A percentile compares a stretch with the other conserved stretches of the same genome.
These are phyloP conservation scores for Mimachlamys varia DNA, from an alignment of 2,888 invertebrate species.

Conservation along the genomic window DNA sequence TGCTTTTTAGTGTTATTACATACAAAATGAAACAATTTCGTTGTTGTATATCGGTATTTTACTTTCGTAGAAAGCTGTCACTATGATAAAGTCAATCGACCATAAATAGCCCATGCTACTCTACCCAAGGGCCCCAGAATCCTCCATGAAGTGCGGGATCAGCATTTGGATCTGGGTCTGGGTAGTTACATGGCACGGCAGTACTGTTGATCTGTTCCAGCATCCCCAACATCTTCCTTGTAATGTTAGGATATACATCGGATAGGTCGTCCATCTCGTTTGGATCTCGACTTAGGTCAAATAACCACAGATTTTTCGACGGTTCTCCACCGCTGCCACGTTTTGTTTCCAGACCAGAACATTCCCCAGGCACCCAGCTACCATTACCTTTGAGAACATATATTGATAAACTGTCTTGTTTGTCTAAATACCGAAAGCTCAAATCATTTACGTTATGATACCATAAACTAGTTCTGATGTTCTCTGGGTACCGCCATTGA, in stretches of 20 bases:
- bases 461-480: too few species aligned
- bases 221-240: constrained; percentile 66
- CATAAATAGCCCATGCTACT: not conserved
- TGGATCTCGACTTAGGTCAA: constrained; percentile 76
- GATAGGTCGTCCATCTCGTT: constrained; percentile 74
- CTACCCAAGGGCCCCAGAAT: constrained; percentile 78
- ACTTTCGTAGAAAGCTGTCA: not conserved
- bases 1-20: too few species aligned
- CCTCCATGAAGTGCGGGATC: constrained; percentile 74
- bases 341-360: not conserved
- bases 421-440: too few species aligned
- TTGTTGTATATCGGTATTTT: too few species aligned
- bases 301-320: constrained; percentile 77
- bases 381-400: constrained; percentile 62
- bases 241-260: constrained; percentile 61
- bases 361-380: constrained; percentile 70
- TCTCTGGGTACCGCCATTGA: too few species aligned
- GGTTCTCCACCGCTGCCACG: not conserved
- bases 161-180: constrained; percentile 67
- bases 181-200: constrained; percentile 76
- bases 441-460: too few species aligned
- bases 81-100: too few species aligned
- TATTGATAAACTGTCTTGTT: too few species aligned
- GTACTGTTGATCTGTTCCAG: constrained; percentile 71
- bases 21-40: too few species aligned